These are phyloP conservation scores for Trachymyrmex cornetzi DNA, from an alignment of 1,140 invertebrate species.

Conservation along the genomic window DNA sequence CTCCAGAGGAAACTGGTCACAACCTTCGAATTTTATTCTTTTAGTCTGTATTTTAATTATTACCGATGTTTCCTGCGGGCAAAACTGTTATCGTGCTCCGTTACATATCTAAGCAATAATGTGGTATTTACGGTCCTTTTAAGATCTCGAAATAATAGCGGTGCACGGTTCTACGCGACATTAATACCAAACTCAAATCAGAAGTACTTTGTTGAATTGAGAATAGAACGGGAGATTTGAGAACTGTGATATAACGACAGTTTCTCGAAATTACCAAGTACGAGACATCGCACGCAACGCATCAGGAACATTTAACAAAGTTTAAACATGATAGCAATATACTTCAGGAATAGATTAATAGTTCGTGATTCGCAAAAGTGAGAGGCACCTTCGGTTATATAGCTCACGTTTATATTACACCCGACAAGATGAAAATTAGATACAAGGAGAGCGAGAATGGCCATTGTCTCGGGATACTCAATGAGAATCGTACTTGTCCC, in stretches of 20 bases:
- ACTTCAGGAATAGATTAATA: conserved; percentile 27
- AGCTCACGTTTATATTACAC: conserved; percentile 2
- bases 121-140: conserved; percentile 15
- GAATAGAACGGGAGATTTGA: conserved; percentile 6
- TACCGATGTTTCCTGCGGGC: neutral
- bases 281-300: conserved; percentile 1
- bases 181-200: conserved; percentile 53
- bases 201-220: conserved; percentile 35
- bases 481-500: conserved; percentile 34
- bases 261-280: conserved; percentile 27
- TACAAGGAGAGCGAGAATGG: conserved; percentile 13
- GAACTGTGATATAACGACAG: neutral
- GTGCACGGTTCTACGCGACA: conserved; percentile 3
- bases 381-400: neutral
- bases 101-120: conserved; percentile 15
- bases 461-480: conserved; percentile 35
- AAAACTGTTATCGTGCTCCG: neutral
- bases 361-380: conserved; percentile 25
- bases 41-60: conserved; percentile 45
- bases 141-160: conserved; percentile 37
- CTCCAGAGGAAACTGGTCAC: neutral
- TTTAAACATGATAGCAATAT: conserved; percentile 34
- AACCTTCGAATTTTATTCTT: neutral
- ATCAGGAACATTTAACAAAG: conserved; percentile 7
- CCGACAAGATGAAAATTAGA: conserved; percentile 48